Evolutionary conservation across 2,888 invertebrate genomes (phyloP).

Genomic region (Cynaeus angustus): DNA sequence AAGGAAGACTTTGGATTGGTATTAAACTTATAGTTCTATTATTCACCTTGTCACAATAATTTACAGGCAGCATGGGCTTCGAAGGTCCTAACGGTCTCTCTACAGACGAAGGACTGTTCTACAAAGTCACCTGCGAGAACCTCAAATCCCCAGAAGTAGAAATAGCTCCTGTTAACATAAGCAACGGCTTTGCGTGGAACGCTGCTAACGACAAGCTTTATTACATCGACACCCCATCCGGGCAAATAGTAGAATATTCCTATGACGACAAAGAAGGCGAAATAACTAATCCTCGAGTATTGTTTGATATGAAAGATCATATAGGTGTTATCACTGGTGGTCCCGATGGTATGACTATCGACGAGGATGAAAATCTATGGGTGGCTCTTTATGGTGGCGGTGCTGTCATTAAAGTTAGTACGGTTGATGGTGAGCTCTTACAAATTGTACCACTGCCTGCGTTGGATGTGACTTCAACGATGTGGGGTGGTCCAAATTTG

Average conservation of each 20-base stretch:
- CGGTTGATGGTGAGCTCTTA: conserved; percentile 71
- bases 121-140: conserved; percentile 72
- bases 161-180: conserved; percentile 76
- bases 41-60: background rate
- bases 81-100: conserved; percentile 70
- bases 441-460: conserved; percentile 73
- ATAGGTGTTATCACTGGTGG: conserved; percentile 51
- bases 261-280: conserved; percentile 76
- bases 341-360: conserved; percentile 81
- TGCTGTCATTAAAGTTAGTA: conserved; percentile 75
- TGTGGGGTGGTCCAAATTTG: conserved; percentile 77
- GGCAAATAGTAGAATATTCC: conserved; percentile 81
- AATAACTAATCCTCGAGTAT: conserved; percentile 68
- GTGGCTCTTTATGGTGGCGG: conserved; percentile 79
- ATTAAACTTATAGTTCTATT: background rate
- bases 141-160: conserved; percentile 61
- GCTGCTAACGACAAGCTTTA: conserved; percentile 81
- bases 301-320: conserved; percentile 56
- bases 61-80: conserved; percentile 74
- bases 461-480: conserved; percentile 76
- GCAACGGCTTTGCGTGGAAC: conserved; percentile 88
- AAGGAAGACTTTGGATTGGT: conserved; percentile 75
- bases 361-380: conserved; percentile 85
- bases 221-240: conserved; percentile 84
- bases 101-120: conserved; percentile 76